Conservation (phyloP, 2,113 vertebrate species). For the Pangasianodon hypophthalmus region DNA sequence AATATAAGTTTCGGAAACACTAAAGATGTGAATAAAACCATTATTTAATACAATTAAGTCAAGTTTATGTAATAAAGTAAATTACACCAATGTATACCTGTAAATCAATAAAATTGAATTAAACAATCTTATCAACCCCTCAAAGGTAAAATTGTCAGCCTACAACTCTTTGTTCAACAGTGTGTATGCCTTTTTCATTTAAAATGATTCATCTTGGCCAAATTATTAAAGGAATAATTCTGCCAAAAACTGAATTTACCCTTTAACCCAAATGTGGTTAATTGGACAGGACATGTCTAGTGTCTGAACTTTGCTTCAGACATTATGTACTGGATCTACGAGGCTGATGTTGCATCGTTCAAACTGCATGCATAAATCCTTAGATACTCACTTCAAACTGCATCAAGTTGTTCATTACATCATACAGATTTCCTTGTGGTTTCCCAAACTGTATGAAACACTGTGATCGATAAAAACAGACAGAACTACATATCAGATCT, state of each 20-base stretch:
- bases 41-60: neutral
- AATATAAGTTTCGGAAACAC: neutral
- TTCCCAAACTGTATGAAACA: neutral
- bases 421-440: neutral
- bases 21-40: neutral
- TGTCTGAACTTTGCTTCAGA: neutral
- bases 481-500: neutral
- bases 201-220: neutral
- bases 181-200: neutral
- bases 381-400: neutral
- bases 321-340: neutral
- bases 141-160: neutral
- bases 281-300: neutral
- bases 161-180: neutral
- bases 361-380: neutral
- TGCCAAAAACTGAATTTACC: neutral
- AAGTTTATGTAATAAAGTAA: neutral
- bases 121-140: neutral
- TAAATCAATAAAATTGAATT: neutral
- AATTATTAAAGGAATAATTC: neutral
- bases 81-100: neutral
- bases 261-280: neutral
- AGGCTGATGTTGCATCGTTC: neutral
- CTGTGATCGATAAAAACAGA: neutral
- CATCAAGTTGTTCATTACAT: neutral